Evolutionary conservation across 1,140 invertebrate species (phyloP).

Genomic region (Ceratina calcarata): DNA sequence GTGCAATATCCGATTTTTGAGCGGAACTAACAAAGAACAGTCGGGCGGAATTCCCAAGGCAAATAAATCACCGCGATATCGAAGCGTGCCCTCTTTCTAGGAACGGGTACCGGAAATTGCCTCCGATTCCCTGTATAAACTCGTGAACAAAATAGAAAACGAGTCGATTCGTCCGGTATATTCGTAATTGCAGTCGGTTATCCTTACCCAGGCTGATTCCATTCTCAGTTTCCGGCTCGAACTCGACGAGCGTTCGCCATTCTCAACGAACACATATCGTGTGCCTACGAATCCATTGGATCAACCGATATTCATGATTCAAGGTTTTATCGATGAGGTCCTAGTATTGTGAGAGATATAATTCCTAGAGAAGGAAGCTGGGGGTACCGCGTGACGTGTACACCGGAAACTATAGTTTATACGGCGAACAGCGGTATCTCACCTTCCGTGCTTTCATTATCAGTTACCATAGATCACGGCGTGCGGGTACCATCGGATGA

Average conservation of each 20-base stretch:
- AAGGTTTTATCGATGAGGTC: slow-evolving; percentile 70
- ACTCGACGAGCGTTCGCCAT: neutral
- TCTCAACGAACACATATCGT: neutral
- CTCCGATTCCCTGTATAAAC: neutral
- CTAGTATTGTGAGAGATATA: slow-evolving; percentile 70
- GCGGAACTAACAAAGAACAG: too few relatives aligned
- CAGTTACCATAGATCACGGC: slow-evolving; percentile 76
- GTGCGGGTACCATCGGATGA: slow-evolving; percentile 62
- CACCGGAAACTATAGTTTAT: slow-evolving; percentile 73
- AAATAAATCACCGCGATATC: neutral
- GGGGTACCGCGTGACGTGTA: slow-evolving; percentile 57
- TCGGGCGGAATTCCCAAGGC: neutral
- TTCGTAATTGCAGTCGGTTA: neutral
- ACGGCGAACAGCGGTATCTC: slow-evolving; percentile 65
- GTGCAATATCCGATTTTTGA: too few relatives aligned
- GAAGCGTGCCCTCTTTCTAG: neutral
- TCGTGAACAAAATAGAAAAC: neutral
- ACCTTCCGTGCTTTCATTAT: slow-evolving; percentile 78
- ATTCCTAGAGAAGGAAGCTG: slow-evolving; percentile 62
- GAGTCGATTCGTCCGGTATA: neutral
- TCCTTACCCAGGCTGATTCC: neutral
- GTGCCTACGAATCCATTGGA: slow-evolving; percentile 57
- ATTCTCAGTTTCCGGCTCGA: neutral
- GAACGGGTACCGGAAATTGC: neutral
- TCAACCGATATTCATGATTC: slow-evolving; percentile 75